phyloP scores from a whole-genome alignment of 1,140 invertebrate species.

The Trachymyrmex septentrionalis region DNA sequence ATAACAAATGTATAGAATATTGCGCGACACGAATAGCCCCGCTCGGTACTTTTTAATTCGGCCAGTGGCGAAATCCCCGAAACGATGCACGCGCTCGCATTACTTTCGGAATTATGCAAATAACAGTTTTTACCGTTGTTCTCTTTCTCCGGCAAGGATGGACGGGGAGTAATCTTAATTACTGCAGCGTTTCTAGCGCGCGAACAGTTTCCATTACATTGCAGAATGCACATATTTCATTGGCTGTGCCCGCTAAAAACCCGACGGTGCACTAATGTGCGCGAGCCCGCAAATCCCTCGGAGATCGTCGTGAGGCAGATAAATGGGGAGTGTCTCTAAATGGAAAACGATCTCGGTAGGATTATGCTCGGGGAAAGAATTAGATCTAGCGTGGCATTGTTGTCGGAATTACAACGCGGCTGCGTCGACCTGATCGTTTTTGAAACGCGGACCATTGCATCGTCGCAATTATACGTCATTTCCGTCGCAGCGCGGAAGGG shows the following conservation, averaged over 20 bases:
- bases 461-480: constrained; percentile 5
- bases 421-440: constrained; percentile 26
- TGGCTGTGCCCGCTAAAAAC: constrained; percentile 32
- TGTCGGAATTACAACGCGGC: constrained; percentile 26
- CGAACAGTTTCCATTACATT: constrained; percentile 67
- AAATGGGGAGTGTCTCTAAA: constrained; percentile 64
- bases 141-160: neutral
- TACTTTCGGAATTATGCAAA: constrained; percentile 63
- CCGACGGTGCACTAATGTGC: constrained; percentile 54
- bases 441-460: constrained; percentile 19
- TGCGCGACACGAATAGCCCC: constrained; percentile 13
- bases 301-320: constrained; percentile 66
- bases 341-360: constrained; percentile 56
- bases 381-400: constrained; percentile 60
- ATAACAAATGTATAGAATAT: constrained; percentile 34
- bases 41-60: constrained; percentile 46
- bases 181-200: constrained; percentile 31
- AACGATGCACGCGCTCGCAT: constrained; percentile 43
- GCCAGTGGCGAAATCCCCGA: constrained; percentile 44
- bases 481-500: neutral
- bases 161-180: constrained; percentile 59
- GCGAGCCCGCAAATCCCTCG: constrained; percentile 56
- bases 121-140: constrained; percentile 45
- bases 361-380: constrained; percentile 63
- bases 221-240: constrained; percentile 61